Evolutionary conservation across 2,113 vertebrate species (phyloP).

Genomic region (Oryzias melastigma): DNA sequence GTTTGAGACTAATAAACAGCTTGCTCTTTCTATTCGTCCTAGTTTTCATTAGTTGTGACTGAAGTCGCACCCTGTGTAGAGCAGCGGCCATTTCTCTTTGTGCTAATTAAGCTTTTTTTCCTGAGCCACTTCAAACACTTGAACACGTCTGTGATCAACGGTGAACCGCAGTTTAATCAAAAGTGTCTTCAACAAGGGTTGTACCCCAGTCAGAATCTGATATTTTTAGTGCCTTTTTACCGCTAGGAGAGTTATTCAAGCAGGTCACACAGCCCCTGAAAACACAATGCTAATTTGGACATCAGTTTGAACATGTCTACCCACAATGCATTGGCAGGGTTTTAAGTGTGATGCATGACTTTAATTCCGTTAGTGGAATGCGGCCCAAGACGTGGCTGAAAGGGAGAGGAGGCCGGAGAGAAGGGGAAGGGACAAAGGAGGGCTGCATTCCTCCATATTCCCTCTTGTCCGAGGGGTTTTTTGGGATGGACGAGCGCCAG

Average conservation of each 20-base stretch:
- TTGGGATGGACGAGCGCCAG: conserved; percentile 51
- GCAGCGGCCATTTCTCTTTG: too few relatives aligned
- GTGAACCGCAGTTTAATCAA: too few relatives aligned
- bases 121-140: too few relatives aligned
- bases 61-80: too few relatives aligned
- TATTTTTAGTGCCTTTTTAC: conserved; percentile 37
- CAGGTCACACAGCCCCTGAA: conserved; percentile 47
- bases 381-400: conserved; percentile 61
- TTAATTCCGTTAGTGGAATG: conserved; percentile 77
- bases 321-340: conserved; percentile 72
- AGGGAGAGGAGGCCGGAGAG: conserved; percentile 50
- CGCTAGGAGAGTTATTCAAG: conserved; percentile 42
- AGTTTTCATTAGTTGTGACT: too few relatives aligned
- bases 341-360: conserved; percentile 78
- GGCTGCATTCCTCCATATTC: conserved; percentile 51
- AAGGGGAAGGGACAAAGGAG: conserved; percentile 42
- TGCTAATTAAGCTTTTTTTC: too few relatives aligned
- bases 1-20: too few relatives aligned
- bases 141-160: too few relatives aligned
- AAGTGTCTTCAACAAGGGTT: too few relatives aligned
- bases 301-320: conserved; percentile 72
- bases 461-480: conserved; percentile 37
- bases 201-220: conserved; percentile 8
- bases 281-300: conserved; percentile 70
- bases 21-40: too few relatives aligned